Percentiles rank a stretch among this genome's conserved stretches.
Conservation (phyloP, 37 sponge, comb jelly and placozoan species). For the Mnemiopsis leidyi region DNA sequence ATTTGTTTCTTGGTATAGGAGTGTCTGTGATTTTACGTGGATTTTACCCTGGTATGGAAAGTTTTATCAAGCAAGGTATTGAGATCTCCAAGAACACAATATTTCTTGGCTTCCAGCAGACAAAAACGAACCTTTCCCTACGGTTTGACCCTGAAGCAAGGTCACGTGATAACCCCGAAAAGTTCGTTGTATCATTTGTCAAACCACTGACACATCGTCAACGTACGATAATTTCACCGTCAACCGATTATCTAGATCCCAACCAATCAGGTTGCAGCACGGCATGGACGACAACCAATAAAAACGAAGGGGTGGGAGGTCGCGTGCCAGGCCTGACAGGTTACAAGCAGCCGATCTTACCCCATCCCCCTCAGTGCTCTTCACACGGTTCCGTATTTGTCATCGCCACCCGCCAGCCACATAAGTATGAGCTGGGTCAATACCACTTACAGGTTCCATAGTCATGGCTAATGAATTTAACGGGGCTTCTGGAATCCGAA, state of each 20-base stretch:
- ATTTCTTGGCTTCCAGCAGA: too few relatives aligned
- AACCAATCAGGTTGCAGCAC: background rate
- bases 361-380: background rate
- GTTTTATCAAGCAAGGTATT: too few relatives aligned
- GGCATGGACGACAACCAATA: background rate
- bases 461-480: too few relatives aligned
- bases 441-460: too few relatives aligned
- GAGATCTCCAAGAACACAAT: too few relatives aligned
- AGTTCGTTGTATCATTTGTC: background rate
- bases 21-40: too few relatives aligned
- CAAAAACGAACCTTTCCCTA: background rate
- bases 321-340: background rate
- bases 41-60: too few relatives aligned
- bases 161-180: background rate
- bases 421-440: too few relatives aligned
- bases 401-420: too few relatives aligned
- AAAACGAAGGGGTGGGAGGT: background rate
- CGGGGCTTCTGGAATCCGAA: too few relatives aligned
- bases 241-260: background rate
- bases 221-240: background rate
- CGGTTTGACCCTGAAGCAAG: background rate
- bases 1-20: too few relatives aligned
- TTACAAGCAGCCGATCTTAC: background rate
- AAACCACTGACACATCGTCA: background rate
- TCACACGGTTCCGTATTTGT: background rate